A percentile compares a stretch with the other conserved stretches of the same genome.
Conservation (phyloP, 2,797 vertebrate species). For the Amazonetta brasiliensis region DNA sequence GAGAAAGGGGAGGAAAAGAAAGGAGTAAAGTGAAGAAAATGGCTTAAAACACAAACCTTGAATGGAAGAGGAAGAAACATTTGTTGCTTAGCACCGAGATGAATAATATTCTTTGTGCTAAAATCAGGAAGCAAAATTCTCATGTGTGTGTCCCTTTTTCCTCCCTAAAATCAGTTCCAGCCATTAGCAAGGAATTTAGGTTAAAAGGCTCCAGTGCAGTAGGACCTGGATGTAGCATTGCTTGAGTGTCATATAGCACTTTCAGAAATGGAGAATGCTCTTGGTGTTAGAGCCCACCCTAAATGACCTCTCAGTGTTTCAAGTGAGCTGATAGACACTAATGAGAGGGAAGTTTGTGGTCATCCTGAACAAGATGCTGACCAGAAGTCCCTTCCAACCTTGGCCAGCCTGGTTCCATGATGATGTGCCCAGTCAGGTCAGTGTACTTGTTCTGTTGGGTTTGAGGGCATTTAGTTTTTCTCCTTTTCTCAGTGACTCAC, state of each 20-base stretch:
- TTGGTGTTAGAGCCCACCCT: neutral
- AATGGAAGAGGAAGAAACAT: slow-evolving; percentile 4
- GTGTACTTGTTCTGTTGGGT: accelerated
- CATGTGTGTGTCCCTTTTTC: neutral
- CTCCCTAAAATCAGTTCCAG: neutral
- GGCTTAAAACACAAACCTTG: slow-evolving; percentile 41
- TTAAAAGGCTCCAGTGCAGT: neutral
- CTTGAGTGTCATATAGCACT: neutral
- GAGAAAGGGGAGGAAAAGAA: slow-evolving; percentile 50
- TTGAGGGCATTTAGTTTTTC: neutral
- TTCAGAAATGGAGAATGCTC: neutral
- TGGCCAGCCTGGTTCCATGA: neutral
- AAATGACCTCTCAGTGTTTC: neutral
- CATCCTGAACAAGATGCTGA: accelerated
- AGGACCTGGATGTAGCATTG: neutral
- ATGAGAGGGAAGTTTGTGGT: neutral
- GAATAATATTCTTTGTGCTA: neutral
- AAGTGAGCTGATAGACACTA: neutral
- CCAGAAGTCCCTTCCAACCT: neutral
- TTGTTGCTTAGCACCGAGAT: slow-evolving; percentile 44
- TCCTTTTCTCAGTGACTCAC: neutral
- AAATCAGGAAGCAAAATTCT: neutral
- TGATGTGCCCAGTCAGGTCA: neutral
- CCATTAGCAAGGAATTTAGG: neutral
- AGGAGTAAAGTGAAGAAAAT: slow-evolving; percentile 4